Base-by-base conservation (phyloP, 2,888 invertebrate genomes). In the Helleia helle region DNA sequence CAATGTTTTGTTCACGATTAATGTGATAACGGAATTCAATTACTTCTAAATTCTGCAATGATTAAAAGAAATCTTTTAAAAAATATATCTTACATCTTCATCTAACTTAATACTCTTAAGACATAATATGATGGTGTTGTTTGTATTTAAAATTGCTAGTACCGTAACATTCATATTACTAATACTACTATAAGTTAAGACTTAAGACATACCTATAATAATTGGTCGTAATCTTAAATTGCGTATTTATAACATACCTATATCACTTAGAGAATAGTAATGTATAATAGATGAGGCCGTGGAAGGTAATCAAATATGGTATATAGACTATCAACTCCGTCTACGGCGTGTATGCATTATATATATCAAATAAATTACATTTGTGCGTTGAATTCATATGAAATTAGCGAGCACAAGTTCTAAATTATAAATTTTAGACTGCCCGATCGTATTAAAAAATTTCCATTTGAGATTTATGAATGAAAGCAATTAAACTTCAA, bases 221-320 rank as follows among this genome's bases (percentile, higher is more conserved):
- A 8, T 26, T n/a, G n/a, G 26, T 26, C 9, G 9, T 26, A n/a
- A 26, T 26, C 3, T 7, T 7, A 22, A 22, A 22, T 22, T 22
- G 22, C n/a, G n/a, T n/a, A n/a, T n/a, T n/a, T n/a, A n/a, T n/a
- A n/a, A n/a, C n/a, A n/a, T n/a, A n/a, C 4, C 9, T n/a, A 26
- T 26, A 26, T 34, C 18, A 8, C 7, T 22, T 34, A 22, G 17
- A 34, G 34, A 34, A 18, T 15, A 30, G 18, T 34, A 34, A 34
- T 34, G 34, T 22, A 11, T 34, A 34, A 34, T 34, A 22, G 34
- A 34, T 34, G 22, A 22, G 34, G 22, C 18, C 22, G n/a, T n/a
- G 24, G n/a, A n/a, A n/a, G n/a, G 6, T 34, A 34, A 6, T 34
- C 34, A 11, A 12, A 22, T 34, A 34, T 22, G 34, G 34, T 22